phyloP scores from a whole-genome alignment of 2,797 vertebrate species.

The Hybognathus amarus region DNA sequence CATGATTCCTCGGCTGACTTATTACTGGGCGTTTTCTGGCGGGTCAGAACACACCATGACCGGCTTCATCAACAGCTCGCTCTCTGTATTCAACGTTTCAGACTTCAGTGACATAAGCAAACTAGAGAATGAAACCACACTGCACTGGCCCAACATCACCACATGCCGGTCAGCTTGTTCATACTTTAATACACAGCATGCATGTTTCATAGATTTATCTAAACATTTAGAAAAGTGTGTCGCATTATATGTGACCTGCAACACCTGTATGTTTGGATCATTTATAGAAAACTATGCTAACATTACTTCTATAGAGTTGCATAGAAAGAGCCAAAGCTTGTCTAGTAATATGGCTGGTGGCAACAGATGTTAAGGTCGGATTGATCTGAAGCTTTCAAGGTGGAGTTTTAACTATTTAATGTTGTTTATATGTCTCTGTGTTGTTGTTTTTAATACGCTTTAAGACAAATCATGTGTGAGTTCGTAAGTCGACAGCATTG shows the following conservation, averaged over 20 bases:
- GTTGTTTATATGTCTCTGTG: no score
- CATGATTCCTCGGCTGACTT: conserved; percentile 96
- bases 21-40: conserved; percentile 88
- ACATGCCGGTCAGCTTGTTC: conserved; percentile 85
- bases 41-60: conserved; percentile 87
- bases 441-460: no score
- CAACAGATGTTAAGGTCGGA: neutral
- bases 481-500: no score
- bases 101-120: conserved; percentile 69
- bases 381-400: no score
- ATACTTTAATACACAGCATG: neutral
- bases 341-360: neutral
- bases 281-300: neutral
- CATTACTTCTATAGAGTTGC: neutral
- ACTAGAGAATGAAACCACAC: conserved; percentile 70
- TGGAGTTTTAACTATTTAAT: no score
- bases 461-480: no score
- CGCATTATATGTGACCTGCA: neutral
- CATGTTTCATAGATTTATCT: neutral
- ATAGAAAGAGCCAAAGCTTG: neutral
- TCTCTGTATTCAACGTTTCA: conserved; percentile 87
- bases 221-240: neutral
- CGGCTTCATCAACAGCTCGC: conserved; percentile 92
- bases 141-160: conserved; percentile 71
- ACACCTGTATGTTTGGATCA: neutral